These are phyloP conservation scores for Hololepta plana DNA, from an alignment of 2,888 invertebrate species.

Conservation along the genomic window DNA sequence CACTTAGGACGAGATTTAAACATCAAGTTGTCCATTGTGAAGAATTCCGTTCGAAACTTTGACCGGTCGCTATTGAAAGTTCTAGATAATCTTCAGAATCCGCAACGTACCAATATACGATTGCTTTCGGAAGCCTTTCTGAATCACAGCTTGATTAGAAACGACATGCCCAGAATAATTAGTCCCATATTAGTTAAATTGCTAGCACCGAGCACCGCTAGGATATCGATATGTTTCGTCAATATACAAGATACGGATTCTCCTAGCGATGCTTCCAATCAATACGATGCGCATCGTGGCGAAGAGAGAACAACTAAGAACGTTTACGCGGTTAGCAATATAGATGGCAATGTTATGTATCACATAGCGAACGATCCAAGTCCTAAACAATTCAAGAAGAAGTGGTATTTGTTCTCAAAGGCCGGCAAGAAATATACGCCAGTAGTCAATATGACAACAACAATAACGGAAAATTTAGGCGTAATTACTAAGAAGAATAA, in stretches of 20 bases:
- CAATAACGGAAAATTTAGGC: conserved; percentile 22
- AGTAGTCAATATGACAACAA: conserved; percentile 24
- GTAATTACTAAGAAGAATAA: conserved; percentile 24
- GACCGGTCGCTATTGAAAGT: conserved; percentile 57
- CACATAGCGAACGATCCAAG: conserved; percentile 31
- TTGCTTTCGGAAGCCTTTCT: conserved; percentile 59
- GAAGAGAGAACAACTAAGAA: conserved; percentile 29
- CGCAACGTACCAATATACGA: conserved; percentile 36
- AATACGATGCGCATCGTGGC: conserved; percentile 8
- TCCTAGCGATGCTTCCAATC: conserved; percentile 6
- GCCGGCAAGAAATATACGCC: conserved; percentile 18
- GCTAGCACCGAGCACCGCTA: conserved; percentile 58
- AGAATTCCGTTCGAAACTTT: conserved; percentile 33
- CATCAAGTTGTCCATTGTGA: conserved; percentile 26
- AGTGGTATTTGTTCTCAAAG: conserved; percentile 25
- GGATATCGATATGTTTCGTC: conserved; percentile 62
- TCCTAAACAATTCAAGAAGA: conserved; percentile 22
- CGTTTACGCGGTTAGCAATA: conserved; percentile 67
- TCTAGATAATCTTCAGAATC: conserved; percentile 43
- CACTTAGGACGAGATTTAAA: conserved; percentile 56
- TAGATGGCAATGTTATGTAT: conserved; percentile 59
- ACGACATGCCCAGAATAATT: conserved; percentile 59
- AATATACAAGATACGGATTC: conserved; percentile 36
- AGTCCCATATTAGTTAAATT: conserved; percentile 61
- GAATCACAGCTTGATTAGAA: conserved; percentile 49